Base-by-base conservation (phyloP, 2,113 vertebrate species). In the Xenopus laevis region DNA sequence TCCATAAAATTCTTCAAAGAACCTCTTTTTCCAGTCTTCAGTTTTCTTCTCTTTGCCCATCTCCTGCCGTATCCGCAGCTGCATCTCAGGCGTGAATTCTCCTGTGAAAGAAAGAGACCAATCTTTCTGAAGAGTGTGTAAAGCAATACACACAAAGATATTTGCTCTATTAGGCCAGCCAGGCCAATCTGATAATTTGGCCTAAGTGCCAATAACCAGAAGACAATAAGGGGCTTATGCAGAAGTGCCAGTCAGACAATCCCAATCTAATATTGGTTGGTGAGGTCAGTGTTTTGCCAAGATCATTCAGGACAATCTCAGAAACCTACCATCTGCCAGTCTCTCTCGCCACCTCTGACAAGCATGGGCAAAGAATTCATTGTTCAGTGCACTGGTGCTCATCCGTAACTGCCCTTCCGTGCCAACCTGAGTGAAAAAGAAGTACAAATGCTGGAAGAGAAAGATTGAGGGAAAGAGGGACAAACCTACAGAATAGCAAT, bases 41-140 rank as follows among this genome's bases (percentile, higher is more conserved):
- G 95, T 93, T 79, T 96, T 97, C 90, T 98, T 99, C 74, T 99
- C 97, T 73, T 98, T 98, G 74, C 98, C 97, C 97, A 98, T 98
- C 86, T 99, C 97, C 80, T 99, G 97, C 45, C 96, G 92, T 79
- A 98, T 95, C 20, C 97, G 94, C 77, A 96, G 94, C 83, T 99
- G 97, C 95, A 97, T 98, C 89, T 99, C 97, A 2, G 98, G 97
- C 45, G 97, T 98, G 75, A 99, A 99, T 84, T 98, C 97, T 40
- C 97, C 97, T 99, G 72, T 21, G 16, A n/a, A 8, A n/a, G 17
- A 55, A n/a, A 55, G 23, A 27, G 23, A 4, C 23, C 23, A 4
- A 27, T 27, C 4, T 27, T 27, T 27, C 23, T 27, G 23, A 27
- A 2, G 23, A 27, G 23, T 2, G 23, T 27, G 1, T 27, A 27